Conservation (phyloP, 2,797 vertebrate genomes). For the Anniella stebbinsi region DNA sequence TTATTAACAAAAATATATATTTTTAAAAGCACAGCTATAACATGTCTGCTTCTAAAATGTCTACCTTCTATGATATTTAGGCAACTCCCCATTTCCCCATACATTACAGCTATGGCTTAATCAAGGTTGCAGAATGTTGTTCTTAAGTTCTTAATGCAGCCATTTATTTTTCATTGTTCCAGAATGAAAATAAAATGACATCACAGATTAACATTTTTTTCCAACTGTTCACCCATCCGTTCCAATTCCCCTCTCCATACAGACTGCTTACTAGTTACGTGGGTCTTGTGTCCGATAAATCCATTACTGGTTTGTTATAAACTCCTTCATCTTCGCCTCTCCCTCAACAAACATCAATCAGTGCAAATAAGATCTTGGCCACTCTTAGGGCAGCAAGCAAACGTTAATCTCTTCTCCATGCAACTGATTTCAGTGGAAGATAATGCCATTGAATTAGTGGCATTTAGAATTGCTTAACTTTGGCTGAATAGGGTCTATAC, state of each 20-base stretch:
- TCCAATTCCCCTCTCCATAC: neutral
- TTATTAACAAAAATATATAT: constrained; percentile 32
- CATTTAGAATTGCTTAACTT: neutral
- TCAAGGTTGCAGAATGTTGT: constrained; percentile 15
- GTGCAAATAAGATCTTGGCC: neutral
- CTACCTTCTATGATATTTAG: constrained; percentile 34
- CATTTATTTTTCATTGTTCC: constrained; percentile 5
- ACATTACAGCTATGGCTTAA: constrained; percentile 23
- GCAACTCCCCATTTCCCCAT: neutral
- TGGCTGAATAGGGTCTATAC: neutral
- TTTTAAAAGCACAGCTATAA: constrained; percentile 39
- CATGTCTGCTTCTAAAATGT: constrained; percentile 11
- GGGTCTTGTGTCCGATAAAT: neutral
- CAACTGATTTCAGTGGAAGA: neutral
- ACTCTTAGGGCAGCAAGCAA: neutral
- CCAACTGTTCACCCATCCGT: neutral
- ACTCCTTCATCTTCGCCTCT: neutral
- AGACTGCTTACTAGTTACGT: neutral
- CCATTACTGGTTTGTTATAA: neutral
- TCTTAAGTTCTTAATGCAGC: constrained; percentile 25
- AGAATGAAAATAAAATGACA: constrained; percentile 37
- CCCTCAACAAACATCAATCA: neutral
- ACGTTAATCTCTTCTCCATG: neutral
- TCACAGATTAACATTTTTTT: neutral
- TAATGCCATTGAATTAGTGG: neutral